A percentile compares a stretch with the other conserved stretches of the same genome.
Evolutionary conservation across 2,888 invertebrate species (phyloP).

Genomic region (Cataglyphis altisquamis): DNA sequence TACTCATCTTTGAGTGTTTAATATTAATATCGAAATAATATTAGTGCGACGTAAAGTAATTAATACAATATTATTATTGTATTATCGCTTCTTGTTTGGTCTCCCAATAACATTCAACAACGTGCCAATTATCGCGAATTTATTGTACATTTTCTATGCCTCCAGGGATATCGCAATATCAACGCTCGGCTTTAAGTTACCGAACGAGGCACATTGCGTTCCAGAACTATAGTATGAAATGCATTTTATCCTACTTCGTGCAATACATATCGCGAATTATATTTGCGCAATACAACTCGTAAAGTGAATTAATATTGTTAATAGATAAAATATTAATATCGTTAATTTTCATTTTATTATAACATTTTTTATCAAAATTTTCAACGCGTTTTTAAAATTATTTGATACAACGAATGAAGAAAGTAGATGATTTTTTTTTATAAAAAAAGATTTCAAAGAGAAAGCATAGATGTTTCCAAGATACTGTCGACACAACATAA

Average conservation of each 20-base stretch:
- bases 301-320: neutral
- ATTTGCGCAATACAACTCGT: neutral
- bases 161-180: slow-evolving; percentile 5
- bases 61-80: slow-evolving; percentile 23
- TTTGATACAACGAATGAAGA: neutral
- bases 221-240: slow-evolving; percentile 7
- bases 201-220: neutral
- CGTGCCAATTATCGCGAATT: slow-evolving; percentile 29
- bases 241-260: neutral
- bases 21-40: slow-evolving; percentile 32
- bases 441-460: neutral
- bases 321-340: neutral
- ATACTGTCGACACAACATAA: neutral
- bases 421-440: neutral
- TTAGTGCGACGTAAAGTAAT: slow-evolving; percentile 20
- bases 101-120: neutral
- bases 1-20: slow-evolving; percentile 1
- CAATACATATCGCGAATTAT: neutral
- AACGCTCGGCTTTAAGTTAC: slow-evolving; percentile 45
- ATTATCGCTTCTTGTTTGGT: slow-evolving; percentile 4
- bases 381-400: neutral
- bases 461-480: neutral
- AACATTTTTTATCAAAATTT: neutral
- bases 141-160: neutral
- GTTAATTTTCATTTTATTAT: neutral